Evolutionary conservation across 2,888 invertebrate species (phyloP).

Genomic region (Drosophila prostipennis): DNA sequence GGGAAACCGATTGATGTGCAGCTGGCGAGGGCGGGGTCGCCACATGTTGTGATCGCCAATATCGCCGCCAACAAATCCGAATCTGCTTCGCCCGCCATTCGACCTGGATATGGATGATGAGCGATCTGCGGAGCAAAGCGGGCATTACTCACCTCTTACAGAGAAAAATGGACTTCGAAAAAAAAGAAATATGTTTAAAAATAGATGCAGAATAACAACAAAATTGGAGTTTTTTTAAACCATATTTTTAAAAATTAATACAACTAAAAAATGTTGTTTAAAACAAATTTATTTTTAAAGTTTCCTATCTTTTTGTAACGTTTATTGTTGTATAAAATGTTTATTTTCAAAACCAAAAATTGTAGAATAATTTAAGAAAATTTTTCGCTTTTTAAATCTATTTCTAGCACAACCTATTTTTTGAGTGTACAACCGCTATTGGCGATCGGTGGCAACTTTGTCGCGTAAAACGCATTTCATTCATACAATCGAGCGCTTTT

Average conservation of each 20-base stretch:
- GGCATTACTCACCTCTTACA: conserved; percentile 44
- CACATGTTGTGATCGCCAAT: conserved; percentile 6
- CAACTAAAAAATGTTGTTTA: no score
- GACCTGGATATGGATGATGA: neutral
- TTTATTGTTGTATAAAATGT: no score
- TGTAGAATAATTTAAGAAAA: no score
- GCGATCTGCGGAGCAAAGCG: conserved; percentile 15
- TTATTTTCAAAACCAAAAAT: no score
- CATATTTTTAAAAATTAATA: no score
- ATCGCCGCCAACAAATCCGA: conserved; percentile 3
- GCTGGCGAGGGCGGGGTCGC: conserved; percentile 18
- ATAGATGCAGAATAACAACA: no score
- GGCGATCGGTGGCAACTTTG: conserved; percentile 28
- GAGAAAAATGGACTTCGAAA: conserved; percentile 51
- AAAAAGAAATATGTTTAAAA: no score
- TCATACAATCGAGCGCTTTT: conserved; percentile 74
- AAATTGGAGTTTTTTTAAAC: no score
- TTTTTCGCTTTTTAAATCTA: no score
- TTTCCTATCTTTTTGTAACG: no score
- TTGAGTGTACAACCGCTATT: conserved; percentile 14
- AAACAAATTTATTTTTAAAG: no score
- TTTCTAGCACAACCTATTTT: neutral
- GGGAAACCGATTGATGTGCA: conserved; percentile 14
- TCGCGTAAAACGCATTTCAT: conserved; percentile 77
- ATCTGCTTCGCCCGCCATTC: neutral